Base-by-base conservation (phyloP, 2,888 invertebrate genomes). In the Lasioglossum figueresi region DNA sequence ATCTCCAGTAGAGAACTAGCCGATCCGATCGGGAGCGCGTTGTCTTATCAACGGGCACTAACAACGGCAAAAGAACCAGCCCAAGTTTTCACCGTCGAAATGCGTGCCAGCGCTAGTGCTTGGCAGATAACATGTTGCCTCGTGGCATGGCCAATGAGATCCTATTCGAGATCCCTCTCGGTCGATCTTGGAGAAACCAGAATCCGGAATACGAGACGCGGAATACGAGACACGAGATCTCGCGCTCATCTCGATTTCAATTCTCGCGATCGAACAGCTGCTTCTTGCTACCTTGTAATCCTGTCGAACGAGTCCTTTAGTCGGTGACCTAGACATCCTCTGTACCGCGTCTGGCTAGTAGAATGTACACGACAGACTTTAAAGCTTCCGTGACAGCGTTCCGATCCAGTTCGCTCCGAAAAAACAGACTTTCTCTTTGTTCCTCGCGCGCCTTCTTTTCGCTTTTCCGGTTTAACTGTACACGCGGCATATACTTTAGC, bases 191-290 rank as follows among this genome's bases (percentile, higher is more conserved):
- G 82, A 81, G 87, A 89, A 87, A 89, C 85, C 87, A 85, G 89
- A 88, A 89, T 87, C 84, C 79, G 83, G 82, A 89, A 89, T 87
- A 87, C 85, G 88, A 89, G 87, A 85, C 83, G 40, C 56, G 88
- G 76, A 89, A 89, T 76, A 80, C 82, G 88, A 68, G 34, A 34
- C 68, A 23, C 37, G 31, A 23, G 68, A 88, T 85, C 88, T 76
- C 71, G 27, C 63, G 84, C 85, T 80, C 84, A 83, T 89, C 87
- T 87, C 88, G 81, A 89, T 89, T 89, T 89, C 87, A 88, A 74
- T 43, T 77, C 80, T 40, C 76, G 66, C 70, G 84, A 83, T 75
- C 80, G 74, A 66, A 68, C 70, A n/a, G 63, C 40, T 31, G 66
- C 45, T 82, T 84, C 79, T 77, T 63, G 70, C 31, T n/a, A 37